Conservation (phyloP, 2,797 vertebrate species). For the Crocidura indochinensis region DNA sequence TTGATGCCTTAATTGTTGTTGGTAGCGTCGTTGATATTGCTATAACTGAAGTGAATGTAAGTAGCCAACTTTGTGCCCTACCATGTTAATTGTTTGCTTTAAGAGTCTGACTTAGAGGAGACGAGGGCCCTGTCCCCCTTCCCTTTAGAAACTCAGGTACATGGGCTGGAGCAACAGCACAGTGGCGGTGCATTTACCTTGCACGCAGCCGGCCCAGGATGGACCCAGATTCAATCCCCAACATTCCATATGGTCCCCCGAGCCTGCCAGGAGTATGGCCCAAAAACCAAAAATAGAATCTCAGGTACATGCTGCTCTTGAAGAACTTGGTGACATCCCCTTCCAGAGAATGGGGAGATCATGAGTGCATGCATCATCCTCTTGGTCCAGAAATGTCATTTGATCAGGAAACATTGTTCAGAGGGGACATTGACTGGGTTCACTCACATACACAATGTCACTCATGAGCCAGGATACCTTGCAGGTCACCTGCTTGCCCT, state of each 20-base stretch:
- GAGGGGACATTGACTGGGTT: neutral
- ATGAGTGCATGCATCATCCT: neutral
- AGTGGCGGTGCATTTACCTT: no score
- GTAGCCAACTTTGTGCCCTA: slow-evolving; percentile 91
- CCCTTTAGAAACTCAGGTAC: neutral
- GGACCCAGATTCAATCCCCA: no score
- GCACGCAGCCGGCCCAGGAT: no score
- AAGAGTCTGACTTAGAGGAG: slow-evolving; percentile 69
- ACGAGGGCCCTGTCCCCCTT: slow-evolving; percentile 60
- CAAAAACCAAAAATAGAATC: slow-evolving; percentile 3
- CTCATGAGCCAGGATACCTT: neutral
- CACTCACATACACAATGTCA: neutral
- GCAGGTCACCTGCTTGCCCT: neutral
- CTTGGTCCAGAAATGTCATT: neutral
- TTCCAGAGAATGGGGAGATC: neutral
- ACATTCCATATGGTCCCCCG: no score
- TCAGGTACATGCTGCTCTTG: neutral
- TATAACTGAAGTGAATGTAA: slow-evolving; percentile 99
- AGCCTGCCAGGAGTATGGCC: no score
- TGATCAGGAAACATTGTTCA: neutral
- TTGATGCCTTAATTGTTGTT: slow-evolving; percentile 99
- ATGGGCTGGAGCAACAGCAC: no score
- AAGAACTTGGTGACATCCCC: neutral
- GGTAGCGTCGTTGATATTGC: slow-evolving; percentile 99
- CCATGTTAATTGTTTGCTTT: slow-evolving; percentile 83